Base-by-base conservation (phyloP, 2,888 invertebrate species). In the Meloe dianella region DNA sequence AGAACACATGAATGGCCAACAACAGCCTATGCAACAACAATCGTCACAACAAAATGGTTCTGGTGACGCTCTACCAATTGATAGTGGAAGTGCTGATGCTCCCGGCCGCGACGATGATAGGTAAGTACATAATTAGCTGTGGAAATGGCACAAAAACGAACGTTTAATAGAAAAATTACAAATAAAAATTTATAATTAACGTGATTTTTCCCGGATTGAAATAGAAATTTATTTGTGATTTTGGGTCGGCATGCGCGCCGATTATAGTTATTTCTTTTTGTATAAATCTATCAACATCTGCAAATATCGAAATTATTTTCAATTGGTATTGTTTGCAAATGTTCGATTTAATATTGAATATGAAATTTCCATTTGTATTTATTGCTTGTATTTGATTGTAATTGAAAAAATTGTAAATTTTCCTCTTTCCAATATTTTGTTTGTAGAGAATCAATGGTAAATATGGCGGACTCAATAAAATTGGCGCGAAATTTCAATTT, bases 61-160 rank as follows among this genome's bases (percentile, higher is more conserved):
- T 75, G 90, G 90, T 77, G 91, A 90, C 82, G 89, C 87, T 80
- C 88, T 87, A 78, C 87, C 88, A 78, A 80, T 81, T 32, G 91
- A 92, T 82, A 89, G 91, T 84, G 91, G 91, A 77, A 89, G 89
- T 84, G 90, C 90, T 75, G 92, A 92, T 85, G 90, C 90, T 75
- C 89, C 91, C 68, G 90, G 90, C 81, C 90, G 92, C 82, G 92
- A 92, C 86, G 93, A 93, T 85, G 93, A 91, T 88, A 91, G 91
- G 91, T 92, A 90, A 82, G 84, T 79, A 65, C 61, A 66, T 64
- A 24, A n/a, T n/a, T n/a, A n/a, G n/a, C n/a, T n/a, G n/a, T n/a
- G n/a, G n/a, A n/a, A n/a, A n/a, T n/a, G n/a, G n/a, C n/a, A n/a
- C n/a, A n/a, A n/a, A n/a, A n/a, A n/a, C n/a, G n/a, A n/a, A n/a